phyloP scores from a whole-genome alignment of 92 coral and sea anemone species.

The Epizoanthus rinbou region DNA sequence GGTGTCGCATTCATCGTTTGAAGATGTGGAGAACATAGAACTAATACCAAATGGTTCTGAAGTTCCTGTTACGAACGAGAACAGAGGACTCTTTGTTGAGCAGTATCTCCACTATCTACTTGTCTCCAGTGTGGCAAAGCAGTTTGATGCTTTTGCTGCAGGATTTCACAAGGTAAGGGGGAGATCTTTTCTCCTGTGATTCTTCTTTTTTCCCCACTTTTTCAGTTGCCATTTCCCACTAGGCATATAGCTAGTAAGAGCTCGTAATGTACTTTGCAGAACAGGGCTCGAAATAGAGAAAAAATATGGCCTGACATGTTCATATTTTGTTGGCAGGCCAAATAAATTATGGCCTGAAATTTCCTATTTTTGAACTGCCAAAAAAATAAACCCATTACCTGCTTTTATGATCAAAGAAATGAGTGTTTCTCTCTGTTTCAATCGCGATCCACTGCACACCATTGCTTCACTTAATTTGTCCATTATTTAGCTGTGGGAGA shows the following conservation, averaged over 20 bases:
- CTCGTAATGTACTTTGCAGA: background rate
- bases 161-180: conserved; percentile 94
- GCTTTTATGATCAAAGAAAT: too few relatives aligned
- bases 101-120: conserved; percentile 85
- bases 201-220: background rate
- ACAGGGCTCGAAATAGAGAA: too few relatives aligned
- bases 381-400: too few relatives aligned
- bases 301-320: too few relatives aligned
- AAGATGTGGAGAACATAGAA: conserved; percentile 57
- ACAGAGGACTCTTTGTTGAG: conserved; percentile 77
- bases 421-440: too few relatives aligned
- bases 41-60: conserved; percentile 81
- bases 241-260: background rate
- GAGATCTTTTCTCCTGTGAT: background rate
- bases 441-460: too few relatives aligned
- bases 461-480: too few relatives aligned
- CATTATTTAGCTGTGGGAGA: too few relatives aligned
- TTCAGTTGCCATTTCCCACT: background rate
- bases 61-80: conserved; percentile 75
- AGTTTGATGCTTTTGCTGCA: conserved; percentile 78
- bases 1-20: conserved; percentile 74
- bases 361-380: too few relatives aligned
- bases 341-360: too few relatives aligned
- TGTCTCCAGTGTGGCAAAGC: conserved; percentile 83
- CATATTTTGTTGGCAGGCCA: too few relatives aligned